Evolutionary conservation across 1,140 invertebrate species (phyloP).

Genomic region (Coboldia fuscipes): DNA sequence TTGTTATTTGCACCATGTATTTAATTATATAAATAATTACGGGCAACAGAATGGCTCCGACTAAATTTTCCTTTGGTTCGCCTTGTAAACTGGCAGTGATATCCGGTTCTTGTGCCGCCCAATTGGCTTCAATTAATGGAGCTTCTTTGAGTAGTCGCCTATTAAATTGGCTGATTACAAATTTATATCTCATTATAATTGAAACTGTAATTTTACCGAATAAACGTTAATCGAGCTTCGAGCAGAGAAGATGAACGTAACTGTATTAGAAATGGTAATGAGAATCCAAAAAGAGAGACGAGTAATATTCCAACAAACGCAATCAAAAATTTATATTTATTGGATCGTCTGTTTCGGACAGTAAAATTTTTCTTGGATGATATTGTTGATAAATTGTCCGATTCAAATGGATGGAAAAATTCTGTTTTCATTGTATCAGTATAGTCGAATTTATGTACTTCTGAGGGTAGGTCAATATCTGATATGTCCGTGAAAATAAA

Average conservation of each 20-base stretch:
- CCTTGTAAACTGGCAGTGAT: slow-evolving; percentile 11
- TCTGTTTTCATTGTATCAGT: slow-evolving; percentile 17
- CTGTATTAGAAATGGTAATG: slow-evolving; percentile 29
- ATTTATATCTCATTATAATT: no score
- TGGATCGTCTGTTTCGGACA: slow-evolving; percentile 5
- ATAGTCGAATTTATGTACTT: slow-evolving; percentile 18
- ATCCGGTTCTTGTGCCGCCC: slow-evolving; percentile 13
- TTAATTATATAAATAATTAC: no score
- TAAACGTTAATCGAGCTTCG: slow-evolving; percentile 31
- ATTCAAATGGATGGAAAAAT: slow-evolving; percentile 10
- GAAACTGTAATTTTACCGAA: no score
- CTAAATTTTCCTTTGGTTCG: slow-evolving; percentile 14
- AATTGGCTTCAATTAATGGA: slow-evolving; percentile 30
- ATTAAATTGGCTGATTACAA: no score
- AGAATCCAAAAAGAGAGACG: slow-evolving; percentile 19
- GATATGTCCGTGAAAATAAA: slow-evolving; percentile 21
- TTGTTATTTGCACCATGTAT: no score
- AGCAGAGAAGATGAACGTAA: slow-evolving; percentile 30
- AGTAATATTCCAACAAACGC: slow-evolving; percentile 12
- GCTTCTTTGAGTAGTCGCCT: slow-evolving; percentile 28
- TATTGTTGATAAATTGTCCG: not conserved
- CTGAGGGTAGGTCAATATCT: slow-evolving; percentile 18
- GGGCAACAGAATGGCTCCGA: slow-evolving; percentile 36
- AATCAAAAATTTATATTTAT: slow-evolving; percentile 13
- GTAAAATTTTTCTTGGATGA: not conserved